Percentiles rank a stretch among this genome's conserved stretches.
Evolutionary conservation across 2,113 vertebrate species (phyloP).

Genomic region (Microtus richardsoni): DNA sequence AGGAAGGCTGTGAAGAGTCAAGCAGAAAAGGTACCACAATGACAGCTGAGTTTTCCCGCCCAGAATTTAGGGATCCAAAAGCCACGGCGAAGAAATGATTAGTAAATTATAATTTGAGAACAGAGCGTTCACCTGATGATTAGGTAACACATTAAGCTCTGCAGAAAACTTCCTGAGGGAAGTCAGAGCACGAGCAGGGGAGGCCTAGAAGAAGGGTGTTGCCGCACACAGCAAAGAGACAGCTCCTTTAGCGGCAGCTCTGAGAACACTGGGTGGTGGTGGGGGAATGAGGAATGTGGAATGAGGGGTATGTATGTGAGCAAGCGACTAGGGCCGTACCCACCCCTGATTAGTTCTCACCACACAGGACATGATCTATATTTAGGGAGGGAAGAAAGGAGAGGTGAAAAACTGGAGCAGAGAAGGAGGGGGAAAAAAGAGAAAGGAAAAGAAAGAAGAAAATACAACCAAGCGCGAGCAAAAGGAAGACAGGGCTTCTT

Average conservation of each 20-base stretch:
- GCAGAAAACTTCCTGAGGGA: background rate
- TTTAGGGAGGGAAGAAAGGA: background rate
- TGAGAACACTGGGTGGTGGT: background rate
- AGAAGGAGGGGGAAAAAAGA: background rate
- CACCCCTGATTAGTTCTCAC: background rate
- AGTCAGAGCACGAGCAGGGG: background rate
- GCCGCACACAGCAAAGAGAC: background rate
- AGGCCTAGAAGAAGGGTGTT: background rate
- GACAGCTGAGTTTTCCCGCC: constrained; percentile 33
- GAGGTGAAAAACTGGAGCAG: background rate
- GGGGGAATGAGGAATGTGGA: background rate
- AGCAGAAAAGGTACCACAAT: background rate
- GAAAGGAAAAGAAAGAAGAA: too few relatives aligned
- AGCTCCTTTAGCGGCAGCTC: background rate
- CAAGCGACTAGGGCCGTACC: background rate
- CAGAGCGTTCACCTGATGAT: background rate
- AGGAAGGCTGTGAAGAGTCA: constrained; percentile 26
- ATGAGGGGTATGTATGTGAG: background rate
- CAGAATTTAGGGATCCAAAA: constrained; percentile 28
- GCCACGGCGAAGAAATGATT: background rate
- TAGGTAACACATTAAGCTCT: background rate
- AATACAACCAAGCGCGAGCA: background rate
- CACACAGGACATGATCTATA: background rate
- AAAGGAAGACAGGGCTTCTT: background rate
- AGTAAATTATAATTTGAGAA: background rate